phyloP scores from a whole-genome alignment of 2,113 vertebrate genomes.

The Neolamprologus tretocephalus region DNA sequence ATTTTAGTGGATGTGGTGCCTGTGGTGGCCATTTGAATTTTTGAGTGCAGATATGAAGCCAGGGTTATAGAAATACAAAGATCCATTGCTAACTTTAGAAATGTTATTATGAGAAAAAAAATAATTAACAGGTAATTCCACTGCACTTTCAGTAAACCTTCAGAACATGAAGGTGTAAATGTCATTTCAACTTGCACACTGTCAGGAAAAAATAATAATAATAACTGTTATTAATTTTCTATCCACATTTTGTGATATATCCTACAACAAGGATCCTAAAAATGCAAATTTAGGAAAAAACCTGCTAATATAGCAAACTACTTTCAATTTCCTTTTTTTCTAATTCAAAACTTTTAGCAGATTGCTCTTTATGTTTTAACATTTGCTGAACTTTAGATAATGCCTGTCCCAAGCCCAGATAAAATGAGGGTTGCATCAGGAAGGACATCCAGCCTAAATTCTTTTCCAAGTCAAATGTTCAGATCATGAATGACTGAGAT shows the following conservation, averaged over 20 bases:
- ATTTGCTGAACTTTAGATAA: not conserved
- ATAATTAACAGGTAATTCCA: not conserved
- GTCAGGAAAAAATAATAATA: not conserved
- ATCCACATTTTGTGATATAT: not conserved
- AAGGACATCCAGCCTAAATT: not conserved
- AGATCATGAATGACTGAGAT: not conserved
- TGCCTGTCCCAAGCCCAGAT: not conserved
- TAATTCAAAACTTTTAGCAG: not conserved
- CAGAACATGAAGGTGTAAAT: not conserved
- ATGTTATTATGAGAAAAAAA: not conserved
- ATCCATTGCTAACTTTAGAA: not conserved
- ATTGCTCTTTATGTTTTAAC: not conserved
- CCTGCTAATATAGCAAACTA: too few relatives aligned
- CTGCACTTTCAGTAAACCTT: not conserved
- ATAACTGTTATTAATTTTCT: not conserved
- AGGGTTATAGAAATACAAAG: not conserved
- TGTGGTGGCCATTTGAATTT: not conserved
- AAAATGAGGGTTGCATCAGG: not conserved
- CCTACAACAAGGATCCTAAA: not conserved
- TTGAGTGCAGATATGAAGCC: not conserved
- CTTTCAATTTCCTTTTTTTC: not conserved
- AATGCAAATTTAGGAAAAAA: not conserved
- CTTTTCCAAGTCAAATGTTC: not conserved
- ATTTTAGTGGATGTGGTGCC: not conserved
- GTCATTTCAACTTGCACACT: not conserved